Percentiles rank a stretch among this genome's conserved stretches.
Evolutionary conservation across 2,113 vertebrate species (phyloP).

Genomic region (sheep (Ovis aries)): ARS-UI_Ramb_v3.0 NC_056057.1:82770501-82771000

Average conservation of each 20-base stretch:
- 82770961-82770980: background rate
- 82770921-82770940: background rate
- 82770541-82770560: background rate
- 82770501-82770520: background rate
- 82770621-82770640: background rate
- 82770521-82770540: background rate
- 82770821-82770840: background rate
- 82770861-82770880: background rate
- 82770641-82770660: background rate
- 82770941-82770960: background rate
- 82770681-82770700: background rate
- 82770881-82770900: background rate
- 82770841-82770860: background rate
- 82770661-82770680: background rate
- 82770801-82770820: background rate
- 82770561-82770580: background rate
- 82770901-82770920: background rate
- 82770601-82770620: background rate
- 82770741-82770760: background rate
- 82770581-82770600: background rate
- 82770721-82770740: background rate
- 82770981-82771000: background rate
- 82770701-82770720: background rate
- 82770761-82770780: background rate
- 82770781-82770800: background rate